phyloP scores from a whole-genome alignment of 2,888 invertebrate genomes.

The Scotopteryx bipunctaria region DNA sequence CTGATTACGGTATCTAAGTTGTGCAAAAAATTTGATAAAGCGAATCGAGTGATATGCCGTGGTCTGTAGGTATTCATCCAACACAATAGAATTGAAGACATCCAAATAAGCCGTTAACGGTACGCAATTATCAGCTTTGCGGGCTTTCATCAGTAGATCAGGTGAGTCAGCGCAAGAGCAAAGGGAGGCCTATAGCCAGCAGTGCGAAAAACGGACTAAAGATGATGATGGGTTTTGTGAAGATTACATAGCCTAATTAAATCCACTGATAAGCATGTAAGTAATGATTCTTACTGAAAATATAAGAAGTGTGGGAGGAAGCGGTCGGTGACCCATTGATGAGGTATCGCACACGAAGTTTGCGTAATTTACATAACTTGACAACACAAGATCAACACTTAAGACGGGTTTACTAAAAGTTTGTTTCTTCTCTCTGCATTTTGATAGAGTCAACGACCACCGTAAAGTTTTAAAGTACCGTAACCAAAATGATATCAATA shows the following conservation, averaged over 20 bases:
- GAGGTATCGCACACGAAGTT: slow-evolving; percentile 70
- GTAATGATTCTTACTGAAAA: slow-evolving; percentile 39
- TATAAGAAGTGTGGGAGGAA: slow-evolving; percentile 58
- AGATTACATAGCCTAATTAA: slow-evolving; percentile 46
- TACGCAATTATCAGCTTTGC: no score
- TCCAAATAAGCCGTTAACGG: slow-evolving; percentile 49
- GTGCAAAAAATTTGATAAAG: slow-evolving; percentile 51
- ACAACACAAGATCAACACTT: slow-evolving; percentile 73
- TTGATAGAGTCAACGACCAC: slow-evolving; percentile 57
- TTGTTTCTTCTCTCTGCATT: slow-evolving; percentile 52
- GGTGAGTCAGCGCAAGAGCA: no score
- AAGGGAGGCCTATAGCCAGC: no score
- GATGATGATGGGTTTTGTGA: no score
- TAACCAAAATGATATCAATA: slow-evolving; percentile 24
- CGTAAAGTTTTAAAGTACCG: slow-evolving; percentile 26
- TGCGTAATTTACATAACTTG: slow-evolving; percentile 80
- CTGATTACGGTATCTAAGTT: slow-evolving; percentile 49
- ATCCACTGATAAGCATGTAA: slow-evolving; percentile 23
- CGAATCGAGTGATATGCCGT: slow-evolving; percentile 41
- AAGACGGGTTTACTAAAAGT: slow-evolving; percentile 65
- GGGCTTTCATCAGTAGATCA: no score
- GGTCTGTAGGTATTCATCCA: slow-evolving; percentile 28
- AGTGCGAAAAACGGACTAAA: no score
- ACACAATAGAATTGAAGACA: slow-evolving; percentile 43
- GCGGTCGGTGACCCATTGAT: slow-evolving; percentile 73